A percentile compares a stretch with the other conserved stretches of the same genome.
Conservation (phyloP, 2,113 vertebrate genomes). For the Entomyzon cyanotis region DNA sequence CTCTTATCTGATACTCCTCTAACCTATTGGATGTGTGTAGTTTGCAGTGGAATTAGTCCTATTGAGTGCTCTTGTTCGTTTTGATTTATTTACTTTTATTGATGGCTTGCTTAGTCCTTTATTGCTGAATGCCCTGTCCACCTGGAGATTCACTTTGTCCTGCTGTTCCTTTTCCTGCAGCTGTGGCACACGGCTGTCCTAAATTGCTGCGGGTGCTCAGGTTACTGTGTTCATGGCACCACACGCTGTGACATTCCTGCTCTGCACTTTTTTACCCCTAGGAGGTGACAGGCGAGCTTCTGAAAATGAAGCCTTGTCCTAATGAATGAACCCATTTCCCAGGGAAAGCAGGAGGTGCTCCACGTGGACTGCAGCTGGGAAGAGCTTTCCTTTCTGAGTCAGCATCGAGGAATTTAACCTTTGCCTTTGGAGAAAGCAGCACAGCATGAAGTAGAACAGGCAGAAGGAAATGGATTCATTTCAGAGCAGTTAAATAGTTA, state of each 20-base stretch:
- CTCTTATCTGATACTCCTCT: not conserved
- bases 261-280: not conserved
- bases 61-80: not conserved
- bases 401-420: not conserved
- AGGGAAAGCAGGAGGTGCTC: not conserved
- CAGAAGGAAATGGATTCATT: not conserved
- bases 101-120: not conserved
- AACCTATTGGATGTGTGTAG: accelerated
- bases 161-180: not conserved
- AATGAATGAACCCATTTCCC: not conserved
- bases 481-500: not conserved
- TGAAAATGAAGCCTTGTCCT: not conserved
- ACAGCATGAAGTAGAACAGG: not conserved
- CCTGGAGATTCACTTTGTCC: not conserved
- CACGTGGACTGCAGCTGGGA: not conserved
- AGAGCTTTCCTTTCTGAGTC: not conserved
- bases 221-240: not conserved
- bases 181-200: not conserved
- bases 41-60: not conserved
- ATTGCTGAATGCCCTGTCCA: not conserved
- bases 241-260: not conserved
- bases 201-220: not conserved
- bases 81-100: not conserved
- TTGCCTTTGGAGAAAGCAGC: not conserved
- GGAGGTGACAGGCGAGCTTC: not conserved